A percentile compares a stretch with the other conserved stretches of the same genome.
Evolutionary conservation across 2,113 vertebrate genomes (phyloP).

Genomic region (Nycticebus coucang): DNA sequence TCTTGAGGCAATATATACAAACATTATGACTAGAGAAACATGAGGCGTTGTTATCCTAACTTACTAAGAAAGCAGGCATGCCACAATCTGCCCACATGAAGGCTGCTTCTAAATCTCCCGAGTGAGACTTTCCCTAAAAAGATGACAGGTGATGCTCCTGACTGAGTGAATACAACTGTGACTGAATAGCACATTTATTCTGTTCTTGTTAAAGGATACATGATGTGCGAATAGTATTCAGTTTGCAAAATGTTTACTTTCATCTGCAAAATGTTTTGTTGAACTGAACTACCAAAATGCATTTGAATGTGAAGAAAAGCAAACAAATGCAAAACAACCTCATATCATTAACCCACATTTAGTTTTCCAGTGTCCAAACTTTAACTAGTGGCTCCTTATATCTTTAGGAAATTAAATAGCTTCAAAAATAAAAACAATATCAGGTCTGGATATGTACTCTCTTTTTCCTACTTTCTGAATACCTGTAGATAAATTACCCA

Average conservation of each 20-base stretch:
- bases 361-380: background rate
- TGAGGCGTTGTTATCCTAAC: background rate
- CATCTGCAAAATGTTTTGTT: constrained; percentile 55
- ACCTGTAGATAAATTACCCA: background rate
- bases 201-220: background rate
- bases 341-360: background rate
- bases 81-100: background rate
- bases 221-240: background rate
- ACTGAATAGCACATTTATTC: constrained; percentile 6
- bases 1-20: background rate
- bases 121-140: background rate
- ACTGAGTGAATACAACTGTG: background rate
- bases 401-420: background rate
- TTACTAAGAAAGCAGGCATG: background rate
- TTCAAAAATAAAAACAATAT: background rate
- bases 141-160: background rate
- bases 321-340: background rate
- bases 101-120: background rate
- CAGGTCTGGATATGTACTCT: background rate
- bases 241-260: constrained; percentile 42
- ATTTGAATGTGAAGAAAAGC: constrained; percentile 13
- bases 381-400: background rate
- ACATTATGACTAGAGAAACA: background rate
- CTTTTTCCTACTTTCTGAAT: background rate
- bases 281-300: constrained; percentile 15